These are phyloP conservation scores for Penaeus vannamei DNA, from an alignment of 1,140 invertebrate genomes.

Conservation along the genomic window DNA sequence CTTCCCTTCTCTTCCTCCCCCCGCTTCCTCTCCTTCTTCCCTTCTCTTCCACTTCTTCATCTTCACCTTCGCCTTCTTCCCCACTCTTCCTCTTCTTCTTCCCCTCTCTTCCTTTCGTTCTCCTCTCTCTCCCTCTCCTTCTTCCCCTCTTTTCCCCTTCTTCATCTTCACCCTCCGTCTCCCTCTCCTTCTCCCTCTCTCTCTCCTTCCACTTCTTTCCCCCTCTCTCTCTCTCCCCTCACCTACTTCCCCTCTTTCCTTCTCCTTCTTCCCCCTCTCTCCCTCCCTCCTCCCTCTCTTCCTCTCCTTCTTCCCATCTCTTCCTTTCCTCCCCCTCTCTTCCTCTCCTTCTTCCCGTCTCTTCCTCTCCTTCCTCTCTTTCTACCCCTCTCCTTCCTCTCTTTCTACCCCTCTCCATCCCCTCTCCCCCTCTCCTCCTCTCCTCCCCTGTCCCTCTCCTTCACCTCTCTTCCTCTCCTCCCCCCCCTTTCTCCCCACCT, in stretches of 20 bases:
- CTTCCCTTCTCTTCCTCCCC: background rate
- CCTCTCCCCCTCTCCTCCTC: too few relatives aligned
- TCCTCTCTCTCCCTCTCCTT: too few relatives aligned
- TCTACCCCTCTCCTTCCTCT: background rate
- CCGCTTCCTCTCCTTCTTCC: background rate
- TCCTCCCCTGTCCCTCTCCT: too few relatives aligned
- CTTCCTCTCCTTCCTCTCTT: too few relatives aligned
- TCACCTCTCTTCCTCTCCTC: background rate
- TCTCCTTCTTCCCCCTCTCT: background rate
- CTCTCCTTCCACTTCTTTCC: background rate
- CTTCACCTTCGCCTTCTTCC: too few relatives aligned
- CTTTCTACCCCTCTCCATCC: background rate
- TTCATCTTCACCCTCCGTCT: background rate
- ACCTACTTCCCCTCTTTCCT: background rate
- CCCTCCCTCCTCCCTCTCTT: background rate
- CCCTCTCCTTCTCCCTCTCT: background rate
- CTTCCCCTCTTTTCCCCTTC: background rate
- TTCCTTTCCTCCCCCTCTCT: background rate
- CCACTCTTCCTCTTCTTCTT: too few relatives aligned
- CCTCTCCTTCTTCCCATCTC: background rate
- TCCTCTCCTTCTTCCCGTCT: too few relatives aligned
- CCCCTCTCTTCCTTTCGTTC: too few relatives aligned
- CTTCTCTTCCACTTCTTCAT: background rate
- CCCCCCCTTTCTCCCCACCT: background rate
- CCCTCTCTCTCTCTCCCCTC: background rate